These are phyloP conservation scores for Paraplagusia blochii DNA, from an alignment of 2,113 vertebrate genomes.

Conservation along the genomic window DNA sequence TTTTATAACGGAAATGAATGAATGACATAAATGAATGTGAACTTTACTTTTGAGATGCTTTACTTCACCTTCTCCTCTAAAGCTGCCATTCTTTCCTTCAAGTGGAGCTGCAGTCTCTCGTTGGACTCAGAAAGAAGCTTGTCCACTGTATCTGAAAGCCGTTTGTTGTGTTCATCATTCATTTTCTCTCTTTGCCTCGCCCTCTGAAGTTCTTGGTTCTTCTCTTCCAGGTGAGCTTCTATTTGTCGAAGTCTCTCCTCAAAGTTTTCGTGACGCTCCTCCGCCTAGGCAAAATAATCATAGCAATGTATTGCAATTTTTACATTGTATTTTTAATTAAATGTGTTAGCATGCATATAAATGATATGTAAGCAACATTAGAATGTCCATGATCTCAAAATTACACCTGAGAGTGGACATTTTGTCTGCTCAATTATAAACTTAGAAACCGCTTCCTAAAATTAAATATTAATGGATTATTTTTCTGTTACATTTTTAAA, in stretches of 20 bases:
- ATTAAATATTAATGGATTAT: too few relatives aligned
- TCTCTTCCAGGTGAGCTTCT: conserved; percentile 90
- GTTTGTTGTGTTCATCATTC: conserved; percentile 93
- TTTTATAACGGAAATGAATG: background rate
- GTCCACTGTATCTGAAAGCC: conserved; percentile 90
- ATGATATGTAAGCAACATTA: too few relatives aligned
- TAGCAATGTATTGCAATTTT: background rate
- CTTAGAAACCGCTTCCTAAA: too few relatives aligned
- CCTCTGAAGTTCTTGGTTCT: conserved; percentile 91
- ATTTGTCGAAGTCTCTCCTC: conserved; percentile 89
- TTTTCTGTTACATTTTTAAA: too few relatives aligned
- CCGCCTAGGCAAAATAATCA: conserved; percentile 73
- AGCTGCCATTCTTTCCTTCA: conserved; percentile 92
- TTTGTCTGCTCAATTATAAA: too few relatives aligned
- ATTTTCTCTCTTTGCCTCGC: conserved; percentile 91
- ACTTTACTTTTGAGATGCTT: background rate
- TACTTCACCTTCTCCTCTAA: conserved; percentile 86
- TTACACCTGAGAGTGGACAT: too few relatives aligned
- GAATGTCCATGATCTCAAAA: too few relatives aligned
- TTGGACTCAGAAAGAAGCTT: conserved; percentile 92
- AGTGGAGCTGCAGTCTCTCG: conserved; percentile 88
- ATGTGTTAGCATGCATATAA: too few relatives aligned
- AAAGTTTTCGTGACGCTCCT: conserved; percentile 91
- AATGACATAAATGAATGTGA: background rate
- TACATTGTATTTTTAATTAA: too few relatives aligned